Evolutionary conservation across 2,797 vertebrate genomes (phyloP).

Genomic region (Poeciliopsis turneri): DNA sequence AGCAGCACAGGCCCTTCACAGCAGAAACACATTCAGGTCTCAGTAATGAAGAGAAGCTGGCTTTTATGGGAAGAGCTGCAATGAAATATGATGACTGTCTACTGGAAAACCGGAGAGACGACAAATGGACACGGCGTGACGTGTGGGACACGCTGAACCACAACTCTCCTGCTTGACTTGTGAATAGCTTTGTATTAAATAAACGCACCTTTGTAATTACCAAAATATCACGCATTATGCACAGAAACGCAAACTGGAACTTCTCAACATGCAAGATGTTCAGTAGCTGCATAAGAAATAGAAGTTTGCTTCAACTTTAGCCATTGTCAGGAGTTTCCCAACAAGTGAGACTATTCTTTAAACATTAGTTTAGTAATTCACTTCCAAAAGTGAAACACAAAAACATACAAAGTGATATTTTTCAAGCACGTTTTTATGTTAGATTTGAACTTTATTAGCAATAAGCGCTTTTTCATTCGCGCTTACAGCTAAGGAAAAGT

Average conservation of each 20-base stretch:
- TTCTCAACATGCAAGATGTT: neutral
- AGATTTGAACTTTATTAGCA: too few relatives aligned
- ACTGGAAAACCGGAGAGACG: conserved; percentile 11
- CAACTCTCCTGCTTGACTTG: neutral
- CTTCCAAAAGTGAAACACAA: neutral
- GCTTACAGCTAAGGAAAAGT: neutral
- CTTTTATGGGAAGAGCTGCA: conserved; percentile 33
- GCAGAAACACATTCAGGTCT: conserved; percentile 47
- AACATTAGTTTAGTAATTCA: neutral
- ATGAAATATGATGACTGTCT: conserved; percentile 47
- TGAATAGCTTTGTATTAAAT: neutral
- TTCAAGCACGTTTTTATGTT: neutral
- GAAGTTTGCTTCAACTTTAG: neutral
- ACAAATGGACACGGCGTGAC: conserved; percentile 15
- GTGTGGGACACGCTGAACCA: neutral
- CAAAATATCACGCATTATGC: neutral
- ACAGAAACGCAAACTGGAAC: neutral
- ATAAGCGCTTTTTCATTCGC: too few relatives aligned
- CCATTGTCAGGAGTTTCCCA: neutral
- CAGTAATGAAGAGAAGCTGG: conserved; percentile 46
- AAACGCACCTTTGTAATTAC: neutral
- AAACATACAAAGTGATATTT: neutral
- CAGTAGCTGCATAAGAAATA: neutral
- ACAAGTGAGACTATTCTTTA: neutral
- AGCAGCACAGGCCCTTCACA: conserved; percentile 12